phyloP scores from a whole-genome alignment of 2,797 vertebrate genomes.

The Urosaurus nigricauda region DNA sequence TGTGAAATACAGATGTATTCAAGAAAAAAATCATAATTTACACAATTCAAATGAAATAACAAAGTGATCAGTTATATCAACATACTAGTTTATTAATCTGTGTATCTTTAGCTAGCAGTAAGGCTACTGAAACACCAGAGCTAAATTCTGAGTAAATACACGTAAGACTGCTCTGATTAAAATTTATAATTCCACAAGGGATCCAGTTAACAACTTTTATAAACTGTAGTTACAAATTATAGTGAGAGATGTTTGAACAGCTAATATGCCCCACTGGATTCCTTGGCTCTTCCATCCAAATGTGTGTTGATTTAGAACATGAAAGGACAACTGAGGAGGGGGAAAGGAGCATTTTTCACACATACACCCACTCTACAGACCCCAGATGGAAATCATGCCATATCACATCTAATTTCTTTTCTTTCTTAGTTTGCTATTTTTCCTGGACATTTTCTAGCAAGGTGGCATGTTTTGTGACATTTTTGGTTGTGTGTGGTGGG shows the following conservation, averaged over 20 bases:
- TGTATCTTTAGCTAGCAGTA: neutral
- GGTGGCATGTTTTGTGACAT: no score
- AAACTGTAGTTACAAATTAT: neutral
- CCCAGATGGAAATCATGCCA: no score
- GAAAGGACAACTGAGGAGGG: no score
- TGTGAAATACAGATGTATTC: neutral
- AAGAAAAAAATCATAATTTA: neutral
- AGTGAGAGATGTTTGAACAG: conserved; percentile 13
- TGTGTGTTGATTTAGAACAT: no score
- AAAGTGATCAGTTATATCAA: neutral
- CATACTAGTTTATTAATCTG: neutral
- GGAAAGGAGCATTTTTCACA: no score
- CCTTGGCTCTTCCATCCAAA: no score
- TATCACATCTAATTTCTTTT: no score
- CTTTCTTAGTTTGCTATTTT: no score
- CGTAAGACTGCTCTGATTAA: neutral
- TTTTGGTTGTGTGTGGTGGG: no score
- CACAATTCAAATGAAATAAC: neutral
- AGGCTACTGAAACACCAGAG: neutral
- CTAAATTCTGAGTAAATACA: neutral
- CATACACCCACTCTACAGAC: no score
- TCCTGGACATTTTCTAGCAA: no score
- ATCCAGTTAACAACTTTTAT: neutral
- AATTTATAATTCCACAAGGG: neutral
- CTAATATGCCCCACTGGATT: neutral